A percentile compares a stretch with the other conserved stretches of the same genome.
phyloP scores from a whole-genome alignment of 2,888 invertebrate genomes.

The Andrena fulva region DNA sequence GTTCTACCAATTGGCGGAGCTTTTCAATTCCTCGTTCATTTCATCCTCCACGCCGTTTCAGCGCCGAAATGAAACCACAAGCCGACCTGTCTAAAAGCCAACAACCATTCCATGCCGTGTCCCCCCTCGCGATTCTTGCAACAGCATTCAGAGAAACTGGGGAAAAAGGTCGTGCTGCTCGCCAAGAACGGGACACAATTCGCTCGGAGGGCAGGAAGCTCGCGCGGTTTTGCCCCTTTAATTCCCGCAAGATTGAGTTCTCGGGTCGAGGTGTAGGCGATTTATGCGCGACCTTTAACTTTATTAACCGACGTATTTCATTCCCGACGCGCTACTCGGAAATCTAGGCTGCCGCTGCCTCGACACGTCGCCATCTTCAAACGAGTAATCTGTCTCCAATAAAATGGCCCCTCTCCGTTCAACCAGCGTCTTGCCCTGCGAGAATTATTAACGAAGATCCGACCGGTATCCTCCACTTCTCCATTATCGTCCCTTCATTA shows the following conservation, averaged over 20 bases:
- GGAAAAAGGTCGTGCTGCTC: slow-evolving; percentile 15
- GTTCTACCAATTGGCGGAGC: not conserved
- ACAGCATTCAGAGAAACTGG: slow-evolving; percentile 18
- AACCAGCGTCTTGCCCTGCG: too few species aligned
- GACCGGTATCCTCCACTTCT: not conserved
- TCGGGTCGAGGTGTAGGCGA: slow-evolving; percentile 19
- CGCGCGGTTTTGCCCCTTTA: slow-evolving; percentile 11
- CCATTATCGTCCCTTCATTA: not conserved
- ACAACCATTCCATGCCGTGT: slow-evolving; percentile 14
- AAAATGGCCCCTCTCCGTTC: too few species aligned
- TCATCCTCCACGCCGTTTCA: not conserved
- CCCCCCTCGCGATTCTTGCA: not conserved
- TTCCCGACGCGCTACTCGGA: not conserved
- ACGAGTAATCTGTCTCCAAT: not conserved
- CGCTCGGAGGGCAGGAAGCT: slow-evolving; percentile 2
- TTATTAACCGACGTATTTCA: slow-evolving; percentile 44
- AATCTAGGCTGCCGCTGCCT: slow-evolving; percentile 38
- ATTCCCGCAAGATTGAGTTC: slow-evolving; percentile 25
- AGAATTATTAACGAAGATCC: not conserved
- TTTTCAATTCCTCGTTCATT: not conserved
- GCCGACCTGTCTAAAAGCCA: not conserved
- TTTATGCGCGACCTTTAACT: slow-evolving; percentile 58
- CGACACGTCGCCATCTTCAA: slow-evolving; percentile 7
- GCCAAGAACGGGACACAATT: slow-evolving; percentile 22
- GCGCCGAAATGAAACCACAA: slow-evolving; percentile 7